Base-by-base conservation (phyloP, 2,888 invertebrate genomes). In the Catocala sponsa region DNA sequence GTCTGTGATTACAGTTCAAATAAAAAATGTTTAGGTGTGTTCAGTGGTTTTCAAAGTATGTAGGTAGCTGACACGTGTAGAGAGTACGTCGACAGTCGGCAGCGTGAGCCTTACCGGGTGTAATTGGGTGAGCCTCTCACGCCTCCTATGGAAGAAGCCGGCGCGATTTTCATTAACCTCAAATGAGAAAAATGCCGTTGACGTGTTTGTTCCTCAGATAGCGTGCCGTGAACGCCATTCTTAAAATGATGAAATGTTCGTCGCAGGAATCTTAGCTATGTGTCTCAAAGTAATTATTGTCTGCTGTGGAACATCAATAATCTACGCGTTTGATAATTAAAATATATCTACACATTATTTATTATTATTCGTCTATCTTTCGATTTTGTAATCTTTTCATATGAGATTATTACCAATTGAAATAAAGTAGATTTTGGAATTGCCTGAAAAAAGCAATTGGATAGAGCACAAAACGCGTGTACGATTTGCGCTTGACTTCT, bases 161-260 rank as follows among this genome's bases (percentile, higher is more conserved):
- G 65, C 58, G 80, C 84, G 88, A 87, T 91, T 91, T 92, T 91
- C 90, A 92, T 92, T 92, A 91, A 89, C 90, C 89, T 89, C 84
- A 87, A 91, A 90, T 89, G 87, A 88, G 85, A 91, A 90, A 90
- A 91, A 91, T 91, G 90, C 84, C 78, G 72, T 71, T 75, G 74
- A 70, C 76, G 72, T 80, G 79, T 83, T 84, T 79, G 77, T 80
- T 80, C 76, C 78, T 64, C 52, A 60, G 65, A 65, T 65, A 72
- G 66, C 48, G 66, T 63, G 59, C 62, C 76, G 68, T 72, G 56
- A 74, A 67, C 57, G 60, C 60, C 66, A 63, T 66, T 70, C 68
- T 68, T 51, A 56, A 63, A 59, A 59, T 67, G 62, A 71, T 68
- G 58, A 64, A 68, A 67, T 60, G 65, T 66, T 63, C 50, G 35